Conservation (phyloP, 1,140 invertebrate genomes). For the Calephelis virginiensis region DNA sequence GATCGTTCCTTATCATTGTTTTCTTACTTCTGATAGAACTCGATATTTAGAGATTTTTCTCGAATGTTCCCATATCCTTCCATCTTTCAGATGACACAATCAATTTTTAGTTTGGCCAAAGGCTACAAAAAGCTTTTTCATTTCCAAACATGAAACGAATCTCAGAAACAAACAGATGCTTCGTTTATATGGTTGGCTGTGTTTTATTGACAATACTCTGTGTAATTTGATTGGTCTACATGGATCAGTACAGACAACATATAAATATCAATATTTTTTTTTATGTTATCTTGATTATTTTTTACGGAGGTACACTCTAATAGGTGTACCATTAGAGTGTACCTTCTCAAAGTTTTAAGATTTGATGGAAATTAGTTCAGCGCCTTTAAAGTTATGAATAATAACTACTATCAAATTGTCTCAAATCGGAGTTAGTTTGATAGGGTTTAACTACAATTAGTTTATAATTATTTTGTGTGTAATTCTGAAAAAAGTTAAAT, state of each 20-base stretch:
- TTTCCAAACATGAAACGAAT: slow-evolving; percentile 13
- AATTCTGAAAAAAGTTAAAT: no score
- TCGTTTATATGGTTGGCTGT: slow-evolving; percentile 16
- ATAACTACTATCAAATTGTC: no score
- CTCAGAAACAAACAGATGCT: slow-evolving; percentile 18
- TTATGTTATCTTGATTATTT: not conserved
- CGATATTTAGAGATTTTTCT: not conserved
- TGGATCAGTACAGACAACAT: slow-evolving; percentile 2
- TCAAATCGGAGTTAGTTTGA: no score
- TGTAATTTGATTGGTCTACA: slow-evolving; percentile 16
- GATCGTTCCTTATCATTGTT: no score
- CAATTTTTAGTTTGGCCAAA: slow-evolving; percentile 4
- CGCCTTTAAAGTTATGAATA: no score
- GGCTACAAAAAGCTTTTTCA: slow-evolving; percentile 12
- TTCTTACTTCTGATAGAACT: not conserved
- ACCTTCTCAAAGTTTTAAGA: not conserved
- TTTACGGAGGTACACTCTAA: not conserved
- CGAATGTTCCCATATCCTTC: not conserved
- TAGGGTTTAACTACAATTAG: no score
- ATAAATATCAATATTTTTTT: no score
- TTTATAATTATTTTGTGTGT: no score
- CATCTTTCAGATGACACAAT: not conserved
- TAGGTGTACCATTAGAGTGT: not conserved
- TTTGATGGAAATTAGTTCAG: no score
- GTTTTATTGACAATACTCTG: slow-evolving; percentile 13